These are phyloP conservation scores for Blastomussa wellsi DNA, from an alignment of 92 coral and sea anemone genomes.

Conservation along the genomic window DNA sequence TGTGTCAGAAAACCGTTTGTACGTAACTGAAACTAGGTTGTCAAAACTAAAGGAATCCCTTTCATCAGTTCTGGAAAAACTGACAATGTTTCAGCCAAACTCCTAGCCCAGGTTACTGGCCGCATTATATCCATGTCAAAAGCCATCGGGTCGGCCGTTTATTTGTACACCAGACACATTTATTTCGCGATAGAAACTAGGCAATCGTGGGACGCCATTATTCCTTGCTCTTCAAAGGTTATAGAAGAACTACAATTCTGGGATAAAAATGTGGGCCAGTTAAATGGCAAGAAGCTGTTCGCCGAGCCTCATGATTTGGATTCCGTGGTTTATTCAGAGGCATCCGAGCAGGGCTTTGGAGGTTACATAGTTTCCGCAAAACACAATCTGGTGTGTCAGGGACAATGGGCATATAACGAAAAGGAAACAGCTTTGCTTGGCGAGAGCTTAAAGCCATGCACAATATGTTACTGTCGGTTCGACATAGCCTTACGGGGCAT, in stretches of 20 bases:
- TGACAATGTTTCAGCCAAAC: constrained; percentile 42
- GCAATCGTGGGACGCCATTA: too few species aligned
- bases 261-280: constrained; percentile 37
- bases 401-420: constrained; percentile 5
- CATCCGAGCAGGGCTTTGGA: constrained; percentile 55
- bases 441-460: constrained; percentile 21
- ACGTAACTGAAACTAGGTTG: constrained; percentile 43
- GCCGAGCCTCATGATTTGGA: constrained; percentile 38
- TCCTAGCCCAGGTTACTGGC: constrained; percentile 52
- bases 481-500: constrained; percentile 7
- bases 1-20: too few species aligned
- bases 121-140: constrained; percentile 61
- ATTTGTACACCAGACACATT: constrained; percentile 49
- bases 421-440: constrained; percentile 5
- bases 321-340: constrained; percentile 54
- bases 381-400: constrained; percentile 45
- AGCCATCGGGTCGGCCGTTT: constrained; percentile 35
- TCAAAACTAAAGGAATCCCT: too few species aligned
- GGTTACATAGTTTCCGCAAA: constrained; percentile 39
- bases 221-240: too few species aligned
- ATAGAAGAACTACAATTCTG: too few species aligned
- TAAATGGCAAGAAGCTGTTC: constrained; percentile 43
- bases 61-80: not conserved
- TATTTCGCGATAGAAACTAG: too few species aligned
- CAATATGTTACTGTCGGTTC: constrained; percentile 39